Evolutionary conservation across 2,113 vertebrate species (phyloP), one percentile per base, ranked within the genome.

Genomic region (Triplophysa tibetana): DNA sequence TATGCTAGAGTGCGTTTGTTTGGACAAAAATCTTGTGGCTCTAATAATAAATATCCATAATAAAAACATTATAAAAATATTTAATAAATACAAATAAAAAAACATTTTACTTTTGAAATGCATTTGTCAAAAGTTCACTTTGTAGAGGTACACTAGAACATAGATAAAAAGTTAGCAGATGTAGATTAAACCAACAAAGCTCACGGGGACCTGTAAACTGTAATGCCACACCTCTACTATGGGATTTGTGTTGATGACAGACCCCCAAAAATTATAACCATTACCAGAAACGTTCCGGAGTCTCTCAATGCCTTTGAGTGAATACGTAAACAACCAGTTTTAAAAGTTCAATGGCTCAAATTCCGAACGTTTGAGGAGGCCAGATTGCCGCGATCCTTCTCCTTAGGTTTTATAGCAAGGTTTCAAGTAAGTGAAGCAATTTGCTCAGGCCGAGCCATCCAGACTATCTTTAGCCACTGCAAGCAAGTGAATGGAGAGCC

Each of bases 401-500:
- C 67, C 81, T 85, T 87, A 65, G 76, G 41, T 90, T 90, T 88
- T 86, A 90, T 86, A 87, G 86, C 89, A 91, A 89, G 85, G 84
- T 84, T 84, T 91, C 74, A 89, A 89, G 89, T 89, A 89, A 87
- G 82, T 83, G 82, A 82, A 90, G 89, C 84, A 89, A 85, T 88
- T 83, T 87, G 83, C 81, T 67, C 81, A 81, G 84, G 77, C 80
- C 76, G 83, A 85, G 82, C 86, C 87, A 89, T 85, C 85, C 80
- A 76, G 83, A 86, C 87, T 93, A 93, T 92, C 88, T 92, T 92
- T 94, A 94, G 92, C 88, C 86, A 77, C 84, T 83, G 87, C 88
- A 85, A 91, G 92, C 92, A 91, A 92, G 88, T 92, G 91, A 93
- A 91, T 92, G 93, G 89, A 90, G 90, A 89, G 89, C 86, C 85